Base-by-base conservation (phyloP, 2,888 invertebrate genomes). In the Hymenopus coronatus region DNA sequence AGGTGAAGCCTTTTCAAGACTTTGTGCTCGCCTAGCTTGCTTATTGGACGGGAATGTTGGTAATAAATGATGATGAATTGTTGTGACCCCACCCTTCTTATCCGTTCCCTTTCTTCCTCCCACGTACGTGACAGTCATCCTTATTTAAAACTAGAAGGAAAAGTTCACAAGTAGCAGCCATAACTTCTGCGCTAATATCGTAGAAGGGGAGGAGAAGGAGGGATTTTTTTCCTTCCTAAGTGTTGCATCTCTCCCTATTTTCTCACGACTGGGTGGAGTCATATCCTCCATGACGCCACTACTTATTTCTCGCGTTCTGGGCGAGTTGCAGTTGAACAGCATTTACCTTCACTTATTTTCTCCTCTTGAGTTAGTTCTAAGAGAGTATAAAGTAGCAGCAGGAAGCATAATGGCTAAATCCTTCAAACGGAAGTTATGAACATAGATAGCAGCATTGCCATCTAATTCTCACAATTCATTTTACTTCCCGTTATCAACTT, bases 41-140 rank as follows among this genome's bases (percentile, higher is more conserved):
- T 87, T 89, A 88, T 89, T 89, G 89, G 89, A 88, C 89, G 87
- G 88, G 89, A 88, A 89, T 89, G 88, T 40, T 88, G 84, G 89
- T 87, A 89, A 88, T 89, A 89, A 89, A 89, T 89, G 89, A 89
- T 89, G 89, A 89, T 89, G 89, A 89, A 89, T 89, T 89, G 89
- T 84, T 85, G 88, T 88, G 88, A 81, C 89, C 40, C 46, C 83
- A 40, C 83, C 28, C 83, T 28, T 54, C 70, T 30, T 82, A 28
- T 40, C 84, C 46, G 46, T 85, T 33, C 46, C 33, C 84, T 84
- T 85, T 82, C 27, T 82, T n/a, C 84, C 82, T 85, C 28, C 84
- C 82, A 28, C 82, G 30, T 84, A 88, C 88, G 88, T 89, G 89
- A 88, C 87, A 89, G 89, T 89, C 88, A 89, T 89, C 89, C 89